Conservation (phyloP, 2,888 invertebrate genomes). For the Brachyptera putata region DNA sequence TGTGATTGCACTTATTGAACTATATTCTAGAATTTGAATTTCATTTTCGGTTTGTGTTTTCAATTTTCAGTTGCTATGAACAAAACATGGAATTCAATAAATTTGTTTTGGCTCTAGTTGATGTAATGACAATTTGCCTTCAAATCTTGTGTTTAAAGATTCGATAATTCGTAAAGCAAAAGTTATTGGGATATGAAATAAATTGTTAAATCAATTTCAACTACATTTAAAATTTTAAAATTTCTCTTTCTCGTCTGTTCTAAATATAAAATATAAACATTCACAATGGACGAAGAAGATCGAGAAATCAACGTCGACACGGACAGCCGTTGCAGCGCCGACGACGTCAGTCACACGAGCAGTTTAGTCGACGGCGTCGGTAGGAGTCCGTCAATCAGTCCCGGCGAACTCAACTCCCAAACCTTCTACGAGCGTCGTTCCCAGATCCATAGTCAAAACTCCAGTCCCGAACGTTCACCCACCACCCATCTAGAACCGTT, state of each 20-base stretch:
- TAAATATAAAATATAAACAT: too few relatives aligned
- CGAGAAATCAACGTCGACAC: conserved; percentile 63
- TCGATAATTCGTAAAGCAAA: too few relatives aligned
- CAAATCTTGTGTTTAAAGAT: too few relatives aligned
- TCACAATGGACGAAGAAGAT: conserved; percentile 42
- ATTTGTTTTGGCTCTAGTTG: neutral
- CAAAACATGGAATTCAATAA: conserved; percentile 4
- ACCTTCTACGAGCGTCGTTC: neutral
- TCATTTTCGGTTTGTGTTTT: too few relatives aligned
- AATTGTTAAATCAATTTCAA: too few relatives aligned
- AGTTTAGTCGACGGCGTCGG: conserved; percentile 27
- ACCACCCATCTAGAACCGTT: conserved; percentile 16
- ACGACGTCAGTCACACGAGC: conserved; percentile 43
- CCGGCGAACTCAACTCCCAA: neutral
- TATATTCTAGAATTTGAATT: too few relatives aligned
- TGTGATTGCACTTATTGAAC: too few relatives aligned
- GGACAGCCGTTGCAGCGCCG: conserved; percentile 60
- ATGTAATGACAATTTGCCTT: neutral
- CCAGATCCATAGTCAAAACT: neutral
- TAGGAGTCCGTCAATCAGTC: conserved; percentile 12
- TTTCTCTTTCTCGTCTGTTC: too few relatives aligned
- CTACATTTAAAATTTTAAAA: too few relatives aligned
- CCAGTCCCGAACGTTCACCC: conserved; percentile 18
- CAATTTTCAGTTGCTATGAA: too few relatives aligned
- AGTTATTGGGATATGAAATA: too few relatives aligned